Conservation (phyloP, 2,888 invertebrate genomes). For the Mesopsocus fuscifrons region DNA sequence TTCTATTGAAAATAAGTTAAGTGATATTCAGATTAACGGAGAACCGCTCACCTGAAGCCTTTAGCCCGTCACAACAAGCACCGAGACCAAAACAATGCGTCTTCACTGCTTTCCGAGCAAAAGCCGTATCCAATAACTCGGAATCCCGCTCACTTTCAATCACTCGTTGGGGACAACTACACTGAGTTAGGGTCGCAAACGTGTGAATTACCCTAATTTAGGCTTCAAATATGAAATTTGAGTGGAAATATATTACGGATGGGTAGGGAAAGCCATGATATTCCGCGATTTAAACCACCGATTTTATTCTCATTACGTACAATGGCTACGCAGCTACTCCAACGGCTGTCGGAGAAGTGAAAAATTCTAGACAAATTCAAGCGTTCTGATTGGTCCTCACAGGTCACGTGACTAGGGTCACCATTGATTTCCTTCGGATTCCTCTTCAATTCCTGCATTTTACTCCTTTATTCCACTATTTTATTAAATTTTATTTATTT, state of each 20-base stretch:
- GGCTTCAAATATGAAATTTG: not conserved
- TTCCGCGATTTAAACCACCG: slow-evolving; percentile 21
- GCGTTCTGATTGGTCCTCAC: slow-evolving; percentile 20
- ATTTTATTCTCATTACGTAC: slow-evolving; percentile 24
- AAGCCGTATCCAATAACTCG: slow-evolving; percentile 20
- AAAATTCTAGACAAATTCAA: slow-evolving; percentile 21
- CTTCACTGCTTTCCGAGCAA: slow-evolving; percentile 19
- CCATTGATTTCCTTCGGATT: not conserved
- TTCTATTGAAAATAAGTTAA: slow-evolving; percentile 11
- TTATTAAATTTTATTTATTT: not conserved
- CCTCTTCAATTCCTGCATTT: not conserved
- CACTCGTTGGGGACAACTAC: not conserved
- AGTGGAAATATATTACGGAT: too few species aligned
- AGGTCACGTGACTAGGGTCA: slow-evolving; percentile 20
- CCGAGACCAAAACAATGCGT: not conserved
- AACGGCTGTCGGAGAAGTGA: slow-evolving; percentile 21
- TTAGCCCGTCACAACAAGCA: slow-evolving; percentile 17
- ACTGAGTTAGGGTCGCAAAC: not conserved
- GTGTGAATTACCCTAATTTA: not conserved
- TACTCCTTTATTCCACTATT: not conserved
- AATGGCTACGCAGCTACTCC: slow-evolving; percentile 27
- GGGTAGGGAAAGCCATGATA: slow-evolving; percentile 30
- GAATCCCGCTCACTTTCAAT: slow-evolving; percentile 19
- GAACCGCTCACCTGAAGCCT: slow-evolving; percentile 24
- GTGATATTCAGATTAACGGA: slow-evolving; percentile 16